Base-by-base conservation (phyloP, 2,888 invertebrate genomes). In the Mactromeris polynyma region DNA sequence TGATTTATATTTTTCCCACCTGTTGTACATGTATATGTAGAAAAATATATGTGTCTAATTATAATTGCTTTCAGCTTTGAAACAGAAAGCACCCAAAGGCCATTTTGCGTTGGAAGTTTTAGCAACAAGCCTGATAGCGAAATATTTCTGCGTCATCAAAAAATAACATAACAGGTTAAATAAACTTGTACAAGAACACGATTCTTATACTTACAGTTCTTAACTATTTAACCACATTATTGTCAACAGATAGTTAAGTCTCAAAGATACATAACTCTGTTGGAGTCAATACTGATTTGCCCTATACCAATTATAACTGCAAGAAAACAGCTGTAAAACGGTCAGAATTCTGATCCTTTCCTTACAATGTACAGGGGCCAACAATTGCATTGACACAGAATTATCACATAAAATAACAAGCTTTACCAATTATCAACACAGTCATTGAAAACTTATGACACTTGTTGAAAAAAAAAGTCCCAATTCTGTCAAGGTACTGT, bases 341-440 rank as follows among this genome's bases (percentile, higher is more conserved):
- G 79, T 33, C 78, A 54, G 1, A 38, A n/a, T 81, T 85, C 85
- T 80, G 51, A 26, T 36, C 73, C 36, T 73, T 69, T 42, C 7
- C 14, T 33, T 38, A 46, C 31, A 9, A 46, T 42, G 3, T 73
- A 38, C 38, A 46, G 64, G 19, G 21, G 26, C 11, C 21, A 51
- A 84, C 80, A 85, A 83, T 78, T 51, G 42, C 31, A 17, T 83
- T 58, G 7, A 78, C 86, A 64, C 42, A n/a, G 78, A 82, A 87
- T 87, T 87, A 87, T 81, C 86, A 87, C 86, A 58, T 87, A 54
- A n/a, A 78, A 64, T 58, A 54, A 33, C 40, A 54, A 78, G 42
- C 19, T 36, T 54, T 21, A 36, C 78, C 82, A 87, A 78, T 87
- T 87, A 77, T 86, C 82, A 33, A 54, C 82, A 54, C 82, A 38